Evolutionary conservation across 2,888 invertebrate genomes (phyloP).

Genomic region (Eilema griseolum): DNA sequence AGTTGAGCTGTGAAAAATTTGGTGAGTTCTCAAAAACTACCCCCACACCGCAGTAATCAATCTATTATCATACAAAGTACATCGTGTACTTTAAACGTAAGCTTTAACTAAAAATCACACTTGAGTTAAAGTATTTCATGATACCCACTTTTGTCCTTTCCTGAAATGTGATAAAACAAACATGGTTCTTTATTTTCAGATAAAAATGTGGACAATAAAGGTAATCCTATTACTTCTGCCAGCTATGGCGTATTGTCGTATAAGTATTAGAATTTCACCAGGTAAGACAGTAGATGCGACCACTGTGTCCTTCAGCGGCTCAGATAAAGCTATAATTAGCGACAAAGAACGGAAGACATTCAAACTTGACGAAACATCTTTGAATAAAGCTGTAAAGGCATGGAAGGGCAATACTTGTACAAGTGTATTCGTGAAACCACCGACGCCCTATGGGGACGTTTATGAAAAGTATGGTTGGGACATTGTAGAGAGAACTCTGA

Average conservation of each 20-base stretch:
- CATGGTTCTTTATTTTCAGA: too few relatives aligned
- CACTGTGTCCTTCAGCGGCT: background rate
- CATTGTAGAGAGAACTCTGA: background rate
- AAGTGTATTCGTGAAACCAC: background rate
- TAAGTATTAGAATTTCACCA: background rate
- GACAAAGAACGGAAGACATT: slow-evolving; percentile 1
- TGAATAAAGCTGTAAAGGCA: background rate
- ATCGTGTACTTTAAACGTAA: too few relatives aligned
- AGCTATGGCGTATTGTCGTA: background rate
- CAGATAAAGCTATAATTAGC: background rate
- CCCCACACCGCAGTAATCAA: too few relatives aligned
- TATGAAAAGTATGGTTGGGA: background rate
- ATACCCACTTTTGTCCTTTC: too few relatives aligned
- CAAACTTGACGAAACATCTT: background rate
- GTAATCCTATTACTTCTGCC: background rate
- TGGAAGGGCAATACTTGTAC: background rate
- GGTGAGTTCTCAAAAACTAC: too few relatives aligned
- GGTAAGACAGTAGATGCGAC: background rate
- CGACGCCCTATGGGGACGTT: background rate
- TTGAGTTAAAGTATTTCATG: too few relatives aligned
- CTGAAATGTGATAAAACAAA: too few relatives aligned
- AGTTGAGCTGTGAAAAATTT: too few relatives aligned
- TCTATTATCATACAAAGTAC: too few relatives aligned
- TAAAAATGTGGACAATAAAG: background rate
- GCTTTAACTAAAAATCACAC: too few relatives aligned